phyloP scores from a whole-genome alignment of 2,888 invertebrate species.

The Tillus elongatus region DNA sequence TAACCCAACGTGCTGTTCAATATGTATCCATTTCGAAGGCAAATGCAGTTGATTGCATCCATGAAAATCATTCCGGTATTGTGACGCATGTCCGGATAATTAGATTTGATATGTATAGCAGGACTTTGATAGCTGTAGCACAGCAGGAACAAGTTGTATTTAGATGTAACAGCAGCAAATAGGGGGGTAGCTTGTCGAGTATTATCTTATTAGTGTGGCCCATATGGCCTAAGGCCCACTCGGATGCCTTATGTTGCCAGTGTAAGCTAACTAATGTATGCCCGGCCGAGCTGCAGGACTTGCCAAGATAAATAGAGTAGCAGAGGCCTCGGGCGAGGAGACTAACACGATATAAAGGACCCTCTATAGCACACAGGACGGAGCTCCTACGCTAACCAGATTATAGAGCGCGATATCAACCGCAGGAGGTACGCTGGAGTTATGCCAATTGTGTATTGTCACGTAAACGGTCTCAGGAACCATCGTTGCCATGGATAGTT shows the following conservation, averaged over 20 bases:
- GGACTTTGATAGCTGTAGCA: no score
- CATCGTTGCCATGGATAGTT: no score
- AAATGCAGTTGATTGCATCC: no score
- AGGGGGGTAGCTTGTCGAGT: constrained; percentile 15
- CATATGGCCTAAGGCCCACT: constrained; percentile 34
- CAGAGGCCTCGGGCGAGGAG: constrained; percentile 38
- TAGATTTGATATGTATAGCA: no score
- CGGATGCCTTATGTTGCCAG: constrained; percentile 38
- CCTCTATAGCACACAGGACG: constrained; percentile 26
- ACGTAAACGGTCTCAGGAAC: no score
- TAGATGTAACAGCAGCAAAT: constrained; percentile 1
- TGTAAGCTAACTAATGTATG: constrained; percentile 35
- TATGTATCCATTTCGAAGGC: no score
- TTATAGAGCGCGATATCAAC: constrained; percentile 34
- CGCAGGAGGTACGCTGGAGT: constrained; percentile 20
- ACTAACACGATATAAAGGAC: constrained; percentile 41
- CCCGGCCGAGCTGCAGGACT: constrained; percentile 23
- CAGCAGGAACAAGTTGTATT: no score
- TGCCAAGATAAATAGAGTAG: constrained; percentile 42
- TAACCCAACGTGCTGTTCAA: no score
- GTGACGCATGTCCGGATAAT: no score
- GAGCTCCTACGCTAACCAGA: constrained; percentile 35
- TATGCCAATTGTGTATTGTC: constrained; percentile 1
- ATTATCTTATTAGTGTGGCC: constrained; percentile 37
- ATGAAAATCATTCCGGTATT: no score